Evolutionary conservation across 2,113 vertebrate genomes (phyloP).

Genomic region (Natator depressus): DNA sequence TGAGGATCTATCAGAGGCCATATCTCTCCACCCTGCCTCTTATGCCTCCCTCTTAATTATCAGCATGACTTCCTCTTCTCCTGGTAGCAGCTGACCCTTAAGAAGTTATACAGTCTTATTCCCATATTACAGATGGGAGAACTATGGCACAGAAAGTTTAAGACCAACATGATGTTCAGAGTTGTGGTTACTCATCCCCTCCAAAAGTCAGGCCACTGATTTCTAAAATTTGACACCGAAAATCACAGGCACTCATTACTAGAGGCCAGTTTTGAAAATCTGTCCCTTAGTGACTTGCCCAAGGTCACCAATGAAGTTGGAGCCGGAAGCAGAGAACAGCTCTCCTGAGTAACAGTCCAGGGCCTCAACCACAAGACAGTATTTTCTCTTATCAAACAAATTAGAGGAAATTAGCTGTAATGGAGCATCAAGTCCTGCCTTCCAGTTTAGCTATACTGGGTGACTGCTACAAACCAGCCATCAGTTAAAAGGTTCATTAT

Average conservation of each 20-base stretch:
- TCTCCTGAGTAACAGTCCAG: background rate
- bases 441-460: background rate
- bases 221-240: background rate
- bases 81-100: background rate
- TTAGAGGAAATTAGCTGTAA: background rate
- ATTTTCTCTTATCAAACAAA: no score
- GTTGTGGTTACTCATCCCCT: background rate
- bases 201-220: background rate
- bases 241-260: background rate
- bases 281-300: background rate
- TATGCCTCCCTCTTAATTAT: background rate
- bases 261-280: background rate
- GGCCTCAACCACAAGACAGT: background rate
- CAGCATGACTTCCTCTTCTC: background rate
- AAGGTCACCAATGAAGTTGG: no score
- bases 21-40: background rate
- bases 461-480: background rate
- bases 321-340: background rate
- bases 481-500: background rate
- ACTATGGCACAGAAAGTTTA: background rate
- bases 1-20: background rate
- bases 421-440: background rate
- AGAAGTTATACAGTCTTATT: background rate
- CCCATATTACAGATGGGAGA: background rate
- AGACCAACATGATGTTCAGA: background rate